Percentiles rank a stretch among this genome's conserved stretches.
These are phyloP conservation scores for Nomada goodeniana DNA, from an alignment of 2,888 invertebrate genomes.

Conservation along the genomic window DNA sequence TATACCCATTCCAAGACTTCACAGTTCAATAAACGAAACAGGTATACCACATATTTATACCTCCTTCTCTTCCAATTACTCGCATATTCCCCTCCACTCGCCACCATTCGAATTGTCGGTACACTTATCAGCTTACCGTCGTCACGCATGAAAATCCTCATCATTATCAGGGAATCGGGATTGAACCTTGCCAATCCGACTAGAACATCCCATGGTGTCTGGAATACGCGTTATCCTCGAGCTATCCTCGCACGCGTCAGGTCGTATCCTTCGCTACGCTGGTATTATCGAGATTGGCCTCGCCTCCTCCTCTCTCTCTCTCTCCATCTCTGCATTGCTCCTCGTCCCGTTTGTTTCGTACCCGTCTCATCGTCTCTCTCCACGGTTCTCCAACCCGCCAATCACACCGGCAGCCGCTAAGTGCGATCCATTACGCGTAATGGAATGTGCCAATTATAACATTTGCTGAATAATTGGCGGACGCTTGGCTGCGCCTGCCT, in stretches of 20 bases:
- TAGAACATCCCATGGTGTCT: not conserved
- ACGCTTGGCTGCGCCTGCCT: conserved; percentile 74
- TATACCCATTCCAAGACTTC: too few relatives aligned
- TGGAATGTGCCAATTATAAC: conserved; percentile 84
- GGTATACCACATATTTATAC: too few relatives aligned
- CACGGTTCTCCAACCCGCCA: conserved; percentile 75
- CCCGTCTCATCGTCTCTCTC: conserved; percentile 45
- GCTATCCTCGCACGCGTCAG: conserved; percentile 55
- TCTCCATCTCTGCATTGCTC: conserved; percentile 41
- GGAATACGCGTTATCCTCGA: conserved; percentile 47
- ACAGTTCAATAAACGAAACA: too few relatives aligned
- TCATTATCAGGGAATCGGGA: conserved; percentile 3
- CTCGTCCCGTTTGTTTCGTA: conserved; percentile 22
- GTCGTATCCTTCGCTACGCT: conserved; percentile 67
- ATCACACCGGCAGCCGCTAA: conserved; percentile 83
- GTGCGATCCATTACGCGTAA: conserved; percentile 84
- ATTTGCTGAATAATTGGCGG: conserved; percentile 83
- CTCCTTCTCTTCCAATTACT: not conserved
- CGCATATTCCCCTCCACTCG: not conserved
- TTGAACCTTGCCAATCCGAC: conserved; percentile 16
- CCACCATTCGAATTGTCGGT: not conserved
- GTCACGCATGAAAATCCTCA: conserved; percentile 1
- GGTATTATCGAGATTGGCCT: conserved; percentile 82
- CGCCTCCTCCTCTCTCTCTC: conserved; percentile 63
- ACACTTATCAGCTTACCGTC: conserved; percentile 13